Percentiles rank a stretch among this genome's conserved stretches.
Evolutionary conservation across 2,888 invertebrate species (phyloP).

Genomic region (Mayetiola destructor): DNA sequence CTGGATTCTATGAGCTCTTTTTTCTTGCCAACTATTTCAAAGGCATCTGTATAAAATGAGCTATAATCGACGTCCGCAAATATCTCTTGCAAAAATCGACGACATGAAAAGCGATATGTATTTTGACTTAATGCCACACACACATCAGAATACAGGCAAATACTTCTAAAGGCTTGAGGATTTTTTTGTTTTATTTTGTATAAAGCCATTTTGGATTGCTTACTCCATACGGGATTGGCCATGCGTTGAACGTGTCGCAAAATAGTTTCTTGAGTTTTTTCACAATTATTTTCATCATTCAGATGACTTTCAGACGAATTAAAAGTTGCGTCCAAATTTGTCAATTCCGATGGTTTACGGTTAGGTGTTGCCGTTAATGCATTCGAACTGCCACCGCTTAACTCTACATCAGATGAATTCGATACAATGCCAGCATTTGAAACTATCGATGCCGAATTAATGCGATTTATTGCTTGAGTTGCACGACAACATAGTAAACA

Average conservation of each 20-base stretch:
- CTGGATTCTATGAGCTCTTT: neutral
- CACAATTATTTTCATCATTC: conserved; percentile 31
- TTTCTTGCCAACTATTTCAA: conserved; percentile 35
- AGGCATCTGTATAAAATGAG: conserved; percentile 40
- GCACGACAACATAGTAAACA: conserved; percentile 31
- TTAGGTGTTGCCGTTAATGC: neutral
- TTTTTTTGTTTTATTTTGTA: conserved; percentile 59
- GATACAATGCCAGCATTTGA: conserved; percentile 15
- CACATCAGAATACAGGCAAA: conserved; percentile 87
- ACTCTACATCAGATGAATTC: conserved; percentile 20
- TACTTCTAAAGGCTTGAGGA: conserved; percentile 61
- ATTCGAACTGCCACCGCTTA: conserved; percentile 20
- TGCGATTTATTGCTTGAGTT: conserved; percentile 18
- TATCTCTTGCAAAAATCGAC: conserved; percentile 83
- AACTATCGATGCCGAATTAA: conserved; percentile 18
- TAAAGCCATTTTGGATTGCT: conserved; percentile 67
- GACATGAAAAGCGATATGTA: conserved; percentile 66
- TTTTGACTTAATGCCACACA: conserved; percentile 62
- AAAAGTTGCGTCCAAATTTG: conserved; percentile 26
- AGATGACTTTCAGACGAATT: conserved; percentile 35
- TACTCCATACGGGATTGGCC: conserved; percentile 64
- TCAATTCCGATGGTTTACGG: neutral
- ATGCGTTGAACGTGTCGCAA: conserved; percentile 57
- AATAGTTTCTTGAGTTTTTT: conserved; percentile 36
- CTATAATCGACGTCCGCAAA: conserved; percentile 75